Base-by-base conservation (phyloP, 2,888 invertebrate species). In the Mycalesis mineus region DNA sequence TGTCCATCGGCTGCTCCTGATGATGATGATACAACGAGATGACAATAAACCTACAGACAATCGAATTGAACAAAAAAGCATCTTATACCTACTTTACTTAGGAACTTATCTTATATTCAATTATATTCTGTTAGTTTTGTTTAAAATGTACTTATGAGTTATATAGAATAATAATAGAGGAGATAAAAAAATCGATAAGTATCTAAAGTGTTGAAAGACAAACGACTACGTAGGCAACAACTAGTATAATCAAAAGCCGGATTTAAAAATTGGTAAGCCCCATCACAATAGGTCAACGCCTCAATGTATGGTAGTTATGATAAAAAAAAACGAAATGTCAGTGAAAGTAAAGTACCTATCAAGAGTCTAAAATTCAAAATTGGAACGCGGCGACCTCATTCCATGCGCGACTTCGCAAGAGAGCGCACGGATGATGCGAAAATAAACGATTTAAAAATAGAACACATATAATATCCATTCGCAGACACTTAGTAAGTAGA, bases 341-440 rank as follows among this genome's bases (percentile, higher is more conserved):
- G 85, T 80, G 85, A 87, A 88, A 85, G 85, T 42, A 42, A 88
- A 85, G 85, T 82, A 72, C 68, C 71, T 70, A 58, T 59, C 64
- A 13, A 47, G 41, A 68, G 82, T 80, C 83, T 75, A 79, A 80
- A 83, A 82, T 84, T 83, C 83, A 84, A 85, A 88, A 88, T 82
- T 85, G 86, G 85, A 84, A 82, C 83, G 72, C 66, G 64, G 58
- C 78, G 87, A 81, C 88, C 88, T 79, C 88, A 88, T 88, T 88
- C 80, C 80, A 50, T 61, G 66, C 71, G 75, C 69, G 76, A 70
- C 81, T 78, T 78, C 70, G 77, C 75, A 71, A 77, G 78, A 75
- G 80, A 75, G 74, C 78, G 73, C 77, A 72, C 75, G 73, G 67
- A 71, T 69, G 73, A 69, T 69, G 74, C 77, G 56, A 84, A 84